A percentile compares a stretch with the other conserved stretches of the same genome.
Evolutionary conservation across 2,113 vertebrate species (phyloP).

Genomic region (Alligator mississippiensis): DNA sequence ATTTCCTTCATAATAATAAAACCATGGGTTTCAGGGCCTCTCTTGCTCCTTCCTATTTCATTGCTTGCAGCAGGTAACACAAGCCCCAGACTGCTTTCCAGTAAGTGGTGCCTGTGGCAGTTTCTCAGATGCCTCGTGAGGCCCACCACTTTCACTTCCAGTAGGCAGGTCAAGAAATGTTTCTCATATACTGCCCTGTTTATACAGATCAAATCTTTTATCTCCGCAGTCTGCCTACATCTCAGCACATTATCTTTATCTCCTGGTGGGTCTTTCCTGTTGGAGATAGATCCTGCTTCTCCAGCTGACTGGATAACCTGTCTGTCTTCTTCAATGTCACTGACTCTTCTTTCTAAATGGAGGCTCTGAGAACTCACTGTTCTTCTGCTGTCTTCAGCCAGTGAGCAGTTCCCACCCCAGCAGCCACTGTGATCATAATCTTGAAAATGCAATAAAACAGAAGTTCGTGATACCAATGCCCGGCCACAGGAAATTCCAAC

Average conservation of each 20-base stretch:
- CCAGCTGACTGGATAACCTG: conserved; percentile 42
- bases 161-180: not conserved
- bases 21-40: not conserved
- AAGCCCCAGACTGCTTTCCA: no score
- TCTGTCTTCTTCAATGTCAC: not conserved
- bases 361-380: not conserved
- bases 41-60: not conserved
- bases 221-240: not conserved
- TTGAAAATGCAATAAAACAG: not conserved
- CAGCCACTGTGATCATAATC: not conserved
- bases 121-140: not conserved
- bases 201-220: not conserved
- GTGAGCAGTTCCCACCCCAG: not conserved
- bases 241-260: not conserved
- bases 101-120: not conserved
- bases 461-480: not conserved
- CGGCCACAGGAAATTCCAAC: fast-evolving
- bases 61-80: not conserved
- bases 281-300: conserved; percentile 45
- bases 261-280: not conserved
- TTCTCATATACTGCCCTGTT: not conserved
- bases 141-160: not conserved
- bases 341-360: not conserved
- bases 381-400: not conserved
- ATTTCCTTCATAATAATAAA: not conserved